A percentile compares a stretch with the other conserved stretches of the same genome.
Evolutionary conservation across 2,888 invertebrate genomes (phyloP).

Genomic region (Agonopterix heracliana): DNA sequence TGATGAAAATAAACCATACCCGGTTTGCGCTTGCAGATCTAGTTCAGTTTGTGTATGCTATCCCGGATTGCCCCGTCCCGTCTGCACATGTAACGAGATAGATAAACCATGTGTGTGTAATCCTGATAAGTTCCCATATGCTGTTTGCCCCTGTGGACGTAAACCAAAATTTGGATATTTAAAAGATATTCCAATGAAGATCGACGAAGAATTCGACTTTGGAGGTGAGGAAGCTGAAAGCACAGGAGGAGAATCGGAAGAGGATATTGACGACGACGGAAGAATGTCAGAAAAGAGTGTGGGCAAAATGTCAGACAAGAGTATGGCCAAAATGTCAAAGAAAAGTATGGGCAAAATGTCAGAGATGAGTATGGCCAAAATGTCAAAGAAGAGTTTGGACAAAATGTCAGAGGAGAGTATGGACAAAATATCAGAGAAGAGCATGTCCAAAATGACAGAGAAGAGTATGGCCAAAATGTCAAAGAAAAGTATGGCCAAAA

Average conservation of each 20-base stretch:
- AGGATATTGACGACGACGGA: background rate
- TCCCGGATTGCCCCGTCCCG: slow-evolving; percentile 34
- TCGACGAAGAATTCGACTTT: background rate
- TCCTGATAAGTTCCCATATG: slow-evolving; percentile 40
- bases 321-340: too few relatives aligned
- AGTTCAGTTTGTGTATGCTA: slow-evolving; percentile 47
- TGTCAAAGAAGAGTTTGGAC: too few relatives aligned
- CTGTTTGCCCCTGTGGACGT: slow-evolving; percentile 47
- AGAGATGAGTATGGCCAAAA: too few relatives aligned
- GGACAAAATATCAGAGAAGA: background rate
- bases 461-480: slow-evolving; percentile 2
- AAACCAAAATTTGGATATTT: slow-evolving; percentile 27
- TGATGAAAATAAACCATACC: slow-evolving; percentile 31
- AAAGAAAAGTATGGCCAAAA: background rate
- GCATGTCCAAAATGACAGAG: background rate
- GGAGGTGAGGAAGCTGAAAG: background rate
- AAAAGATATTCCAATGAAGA: background rate
- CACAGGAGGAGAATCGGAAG: background rate
- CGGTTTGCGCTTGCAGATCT: slow-evolving; percentile 42
- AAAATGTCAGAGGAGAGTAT: background rate
- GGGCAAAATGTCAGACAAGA: too few relatives aligned
- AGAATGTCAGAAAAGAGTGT: background rate
- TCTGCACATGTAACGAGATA: slow-evolving; percentile 46
- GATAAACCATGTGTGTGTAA: slow-evolving; percentile 58
- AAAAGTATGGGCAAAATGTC: too few relatives aligned